These are phyloP conservation scores for Nomada flava DNA, from an alignment of 2,888 invertebrate genomes.

Conservation along the genomic window DNA sequence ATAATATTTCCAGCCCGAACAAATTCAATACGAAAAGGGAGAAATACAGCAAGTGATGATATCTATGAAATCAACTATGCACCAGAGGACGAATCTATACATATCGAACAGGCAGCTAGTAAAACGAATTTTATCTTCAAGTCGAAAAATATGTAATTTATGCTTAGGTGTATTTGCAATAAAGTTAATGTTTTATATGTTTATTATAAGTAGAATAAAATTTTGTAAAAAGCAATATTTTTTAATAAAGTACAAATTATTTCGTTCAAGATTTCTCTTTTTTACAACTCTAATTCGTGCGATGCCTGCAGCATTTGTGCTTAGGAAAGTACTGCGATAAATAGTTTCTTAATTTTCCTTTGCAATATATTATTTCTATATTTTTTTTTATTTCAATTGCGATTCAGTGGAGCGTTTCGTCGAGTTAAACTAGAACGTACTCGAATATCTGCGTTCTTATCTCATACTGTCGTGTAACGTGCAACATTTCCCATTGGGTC, in stretches of 20 bases:
- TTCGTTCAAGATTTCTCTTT: background rate
- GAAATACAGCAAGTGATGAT: constrained; percentile 4
- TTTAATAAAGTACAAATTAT: constrained; percentile 24
- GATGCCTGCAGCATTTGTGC: too few species aligned
- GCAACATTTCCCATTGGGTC: constrained; percentile 40
- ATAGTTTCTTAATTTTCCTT: too few species aligned
- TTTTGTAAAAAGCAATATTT: constrained; percentile 7
- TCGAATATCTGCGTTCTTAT: constrained; percentile 22
- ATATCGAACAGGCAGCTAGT: constrained; percentile 64
- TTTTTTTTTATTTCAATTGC: too few species aligned
- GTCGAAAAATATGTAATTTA: constrained; percentile 8
- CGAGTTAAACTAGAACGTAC: constrained; percentile 17
- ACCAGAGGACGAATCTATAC: constrained; percentile 67
- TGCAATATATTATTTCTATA: too few species aligned
- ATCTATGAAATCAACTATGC: constrained; percentile 57
- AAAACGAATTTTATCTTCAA: constrained; percentile 64
- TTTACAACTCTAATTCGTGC: too few species aligned
- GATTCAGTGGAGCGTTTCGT: too few species aligned
- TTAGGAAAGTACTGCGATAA: too few species aligned
- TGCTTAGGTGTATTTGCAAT: constrained; percentile 13
- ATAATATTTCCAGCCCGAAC: constrained; percentile 40
- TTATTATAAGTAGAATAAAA: background rate
- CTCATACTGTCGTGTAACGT: constrained; percentile 32
- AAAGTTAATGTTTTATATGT: constrained; percentile 25
- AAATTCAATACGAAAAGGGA: constrained; percentile 37